These are phyloP conservation scores for Pammene fasciana DNA, from an alignment of 2,888 invertebrate genomes.

Conservation along the genomic window DNA sequence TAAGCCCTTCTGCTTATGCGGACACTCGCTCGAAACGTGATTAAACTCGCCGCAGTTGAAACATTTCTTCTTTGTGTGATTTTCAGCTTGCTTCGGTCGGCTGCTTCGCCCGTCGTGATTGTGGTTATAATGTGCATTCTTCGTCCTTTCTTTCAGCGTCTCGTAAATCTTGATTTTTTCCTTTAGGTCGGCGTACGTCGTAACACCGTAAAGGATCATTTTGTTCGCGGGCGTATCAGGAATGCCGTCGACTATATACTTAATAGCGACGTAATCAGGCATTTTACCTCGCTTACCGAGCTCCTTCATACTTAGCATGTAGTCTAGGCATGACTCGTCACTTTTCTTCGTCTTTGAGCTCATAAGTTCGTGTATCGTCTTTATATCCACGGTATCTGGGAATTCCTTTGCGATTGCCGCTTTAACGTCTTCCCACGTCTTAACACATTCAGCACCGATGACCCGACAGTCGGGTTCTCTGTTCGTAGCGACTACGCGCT, in stretches of 20 bases:
- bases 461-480: too few relatives aligned
- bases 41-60: constrained; percentile 7
- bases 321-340: constrained; percentile 12
- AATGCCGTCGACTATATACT: constrained; percentile 20
- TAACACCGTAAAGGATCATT: constrained; percentile 4
- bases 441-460: too few relatives aligned
- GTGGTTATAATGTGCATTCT: not conserved
- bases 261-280: constrained; percentile 12
- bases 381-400: constrained; percentile 11
- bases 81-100: constrained; percentile 4
- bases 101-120: not conserved
- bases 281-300: constrained; percentile 12
- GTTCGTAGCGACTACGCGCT: too few relatives aligned
- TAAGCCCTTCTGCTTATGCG: constrained; percentile 11
- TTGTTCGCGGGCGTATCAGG: not conserved
- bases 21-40: constrained; percentile 15
- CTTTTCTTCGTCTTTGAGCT: not conserved
- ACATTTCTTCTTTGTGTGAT: not conserved
- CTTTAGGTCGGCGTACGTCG: constrained; percentile 1
- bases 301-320: constrained; percentile 11
- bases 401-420: constrained; percentile 7
- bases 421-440: constrained; percentile 12
- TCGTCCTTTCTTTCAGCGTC: constrained; percentile 3
- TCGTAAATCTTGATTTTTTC: constrained; percentile 11
- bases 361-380: constrained; percentile 9